Conservation (phyloP, 1,140 invertebrate species). For the Polyergus mexicanus region DNA sequence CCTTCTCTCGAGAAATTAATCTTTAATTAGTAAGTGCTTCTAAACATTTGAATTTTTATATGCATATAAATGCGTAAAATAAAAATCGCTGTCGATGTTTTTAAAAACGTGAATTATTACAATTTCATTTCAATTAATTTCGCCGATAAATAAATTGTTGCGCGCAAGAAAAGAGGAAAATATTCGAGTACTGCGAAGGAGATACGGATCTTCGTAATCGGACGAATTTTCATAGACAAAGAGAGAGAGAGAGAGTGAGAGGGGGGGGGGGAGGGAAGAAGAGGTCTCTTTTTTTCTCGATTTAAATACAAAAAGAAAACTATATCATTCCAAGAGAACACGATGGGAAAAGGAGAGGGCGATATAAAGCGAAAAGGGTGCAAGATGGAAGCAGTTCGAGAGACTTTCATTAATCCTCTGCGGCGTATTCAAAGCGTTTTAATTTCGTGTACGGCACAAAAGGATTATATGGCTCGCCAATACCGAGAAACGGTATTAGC, state of each 20-base stretch:
- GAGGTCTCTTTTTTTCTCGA: neutral
- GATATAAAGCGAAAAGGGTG: constrained; percentile 17
- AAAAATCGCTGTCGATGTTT: neutral
- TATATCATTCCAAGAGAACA: neutral
- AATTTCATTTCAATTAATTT: constrained; percentile 19
- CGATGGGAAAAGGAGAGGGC: neutral
- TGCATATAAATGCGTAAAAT: neutral
- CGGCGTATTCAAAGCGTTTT: constrained; percentile 37
- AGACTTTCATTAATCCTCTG: constrained; percentile 39
- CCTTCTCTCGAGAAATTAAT: neutral
- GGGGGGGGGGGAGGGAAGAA: too few species aligned
- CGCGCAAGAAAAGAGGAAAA: neutral
- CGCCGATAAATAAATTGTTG: neutral
- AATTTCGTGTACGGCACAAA: constrained; percentile 23
- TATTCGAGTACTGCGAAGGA: neutral
- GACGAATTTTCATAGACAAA: constrained; percentile 11
- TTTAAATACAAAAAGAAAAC: constrained; percentile 30
- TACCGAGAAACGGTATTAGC: constrained; percentile 17
- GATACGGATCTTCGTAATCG: constrained; percentile 1
- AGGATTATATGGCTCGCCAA: constrained; percentile 21
- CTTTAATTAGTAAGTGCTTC: neutral
- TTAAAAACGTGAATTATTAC: neutral
- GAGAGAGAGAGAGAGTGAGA: too few species aligned
- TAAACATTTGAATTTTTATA: neutral
- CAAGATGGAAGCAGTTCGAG: constrained; percentile 34